Conservation (phyloP, 2,888 invertebrate species). For the Epinotia nisella region DNA sequence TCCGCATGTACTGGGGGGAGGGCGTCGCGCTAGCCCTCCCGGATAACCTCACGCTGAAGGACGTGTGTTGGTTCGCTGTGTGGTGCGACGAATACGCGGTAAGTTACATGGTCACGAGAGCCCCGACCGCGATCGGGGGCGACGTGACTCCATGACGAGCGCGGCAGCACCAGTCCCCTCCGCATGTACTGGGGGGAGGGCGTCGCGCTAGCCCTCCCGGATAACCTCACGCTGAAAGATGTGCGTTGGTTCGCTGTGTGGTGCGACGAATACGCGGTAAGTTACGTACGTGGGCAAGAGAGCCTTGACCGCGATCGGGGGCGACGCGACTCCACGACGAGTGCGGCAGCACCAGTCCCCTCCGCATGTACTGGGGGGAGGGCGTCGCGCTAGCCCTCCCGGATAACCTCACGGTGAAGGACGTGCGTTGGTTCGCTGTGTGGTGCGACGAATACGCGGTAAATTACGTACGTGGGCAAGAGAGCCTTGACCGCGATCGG, state of each 20-base stretch:
- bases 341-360: conserved; percentile 90
- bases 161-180: too few species aligned
- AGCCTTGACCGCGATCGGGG: conserved; percentile 86
- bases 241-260: conserved; percentile 95
- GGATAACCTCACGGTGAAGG: conserved; percentile 88
- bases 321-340: conserved; percentile 91
- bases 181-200: not conserved
- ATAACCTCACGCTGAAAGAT: conserved; percentile 92
- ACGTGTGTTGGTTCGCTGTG: conserved; percentile 94
- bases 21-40: conserved; percentile 93
- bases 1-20: conserved; percentile 89
- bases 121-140: conserved; percentile 82
- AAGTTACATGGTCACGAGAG: conserved; percentile 92
- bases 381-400: conserved; percentile 93
- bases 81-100: conserved; percentile 97
- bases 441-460: conserved; percentile 97
- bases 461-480: conserved; percentile 92
- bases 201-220: conserved; percentile 57
- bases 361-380: conserved; percentile 89
- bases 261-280: conserved; percentile 95
- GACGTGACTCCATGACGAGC: too few species aligned
- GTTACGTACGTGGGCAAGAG: conserved; percentile 94
- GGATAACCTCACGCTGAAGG: conserved; percentile 88
- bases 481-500: conserved; percentile 86
- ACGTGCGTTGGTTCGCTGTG: conserved; percentile 94